phyloP scores from a whole-genome alignment of 2,113 vertebrate genomes.

The Isichthys henryi region DNA sequence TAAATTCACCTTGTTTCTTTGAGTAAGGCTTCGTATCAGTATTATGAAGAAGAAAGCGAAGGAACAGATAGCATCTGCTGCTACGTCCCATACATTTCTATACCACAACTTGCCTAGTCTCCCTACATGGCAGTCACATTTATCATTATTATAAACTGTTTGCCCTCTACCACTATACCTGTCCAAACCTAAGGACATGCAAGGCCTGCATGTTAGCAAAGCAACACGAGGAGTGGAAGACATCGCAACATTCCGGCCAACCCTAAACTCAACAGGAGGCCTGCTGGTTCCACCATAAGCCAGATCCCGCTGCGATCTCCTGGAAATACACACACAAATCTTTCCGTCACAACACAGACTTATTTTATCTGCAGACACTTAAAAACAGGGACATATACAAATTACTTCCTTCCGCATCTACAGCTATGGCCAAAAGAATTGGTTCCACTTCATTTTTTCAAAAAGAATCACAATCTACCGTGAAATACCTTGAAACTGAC shows the following conservation, averaged over 20 bases:
- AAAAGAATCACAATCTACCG: neutral
- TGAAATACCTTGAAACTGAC: neutral
- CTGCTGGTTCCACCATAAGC: neutral
- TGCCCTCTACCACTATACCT: neutral
- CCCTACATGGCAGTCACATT: neutral
- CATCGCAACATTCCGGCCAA: neutral
- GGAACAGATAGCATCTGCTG: neutral
- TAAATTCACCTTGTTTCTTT: neutral
- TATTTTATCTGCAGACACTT: neutral
- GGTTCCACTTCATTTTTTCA: neutral
- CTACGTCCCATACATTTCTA: neutral
- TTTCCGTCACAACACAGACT: neutral
- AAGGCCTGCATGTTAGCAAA: neutral
- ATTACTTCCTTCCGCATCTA: neutral
- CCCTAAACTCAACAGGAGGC: neutral
- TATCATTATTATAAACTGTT: neutral
- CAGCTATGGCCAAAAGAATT: neutral
- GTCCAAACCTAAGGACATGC: neutral
- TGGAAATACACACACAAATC: neutral
- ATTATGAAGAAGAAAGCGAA: neutral
- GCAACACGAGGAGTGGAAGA: neutral
- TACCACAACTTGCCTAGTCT: neutral
- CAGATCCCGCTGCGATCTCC: neutral
- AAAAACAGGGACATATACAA: neutral
- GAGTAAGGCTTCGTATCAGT: neutral